Conservation (phyloP, 2,888 invertebrate genomes). For the Dryomyza anilis region DNA sequence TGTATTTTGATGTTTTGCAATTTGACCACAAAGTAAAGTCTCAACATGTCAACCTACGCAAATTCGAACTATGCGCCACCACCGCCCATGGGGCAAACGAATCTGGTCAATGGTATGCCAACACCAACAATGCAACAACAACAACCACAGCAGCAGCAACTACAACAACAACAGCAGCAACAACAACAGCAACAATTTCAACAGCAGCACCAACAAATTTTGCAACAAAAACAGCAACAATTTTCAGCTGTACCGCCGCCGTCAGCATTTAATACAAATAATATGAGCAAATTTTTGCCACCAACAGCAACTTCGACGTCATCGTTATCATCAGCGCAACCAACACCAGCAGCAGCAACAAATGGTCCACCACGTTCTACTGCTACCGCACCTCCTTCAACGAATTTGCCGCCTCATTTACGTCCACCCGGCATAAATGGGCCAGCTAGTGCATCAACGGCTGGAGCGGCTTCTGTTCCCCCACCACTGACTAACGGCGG, state of each 20-base stretch:
- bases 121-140: too few relatives aligned
- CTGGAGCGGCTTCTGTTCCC: background rate
- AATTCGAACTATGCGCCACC: constrained; percentile 41
- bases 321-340: constrained; percentile 15
- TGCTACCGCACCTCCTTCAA: constrained; percentile 30
- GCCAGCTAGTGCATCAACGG: constrained; percentile 23
- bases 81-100: constrained; percentile 37
- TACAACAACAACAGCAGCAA: constrained; percentile 34
- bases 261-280: too few relatives aligned
- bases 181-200: constrained; percentile 31
- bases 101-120: constrained; percentile 47
- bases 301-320: constrained; percentile 31
- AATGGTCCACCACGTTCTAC: constrained; percentile 33
- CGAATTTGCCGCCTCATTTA: constrained; percentile 46
- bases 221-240: constrained; percentile 31
- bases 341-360: constrained; percentile 19
- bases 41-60: constrained; percentile 42
- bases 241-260: constrained; percentile 27
- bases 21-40: background rate
- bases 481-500: constrained; percentile 45
- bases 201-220: constrained; percentile 34
- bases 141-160: constrained; percentile 27
- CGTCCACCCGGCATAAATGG: constrained; percentile 45
- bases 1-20: constrained; percentile 11
- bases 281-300: constrained; percentile 46